phyloP scores from a whole-genome alignment of 2,888 invertebrate genomes.

The Hydropsyche betteni region DNA sequence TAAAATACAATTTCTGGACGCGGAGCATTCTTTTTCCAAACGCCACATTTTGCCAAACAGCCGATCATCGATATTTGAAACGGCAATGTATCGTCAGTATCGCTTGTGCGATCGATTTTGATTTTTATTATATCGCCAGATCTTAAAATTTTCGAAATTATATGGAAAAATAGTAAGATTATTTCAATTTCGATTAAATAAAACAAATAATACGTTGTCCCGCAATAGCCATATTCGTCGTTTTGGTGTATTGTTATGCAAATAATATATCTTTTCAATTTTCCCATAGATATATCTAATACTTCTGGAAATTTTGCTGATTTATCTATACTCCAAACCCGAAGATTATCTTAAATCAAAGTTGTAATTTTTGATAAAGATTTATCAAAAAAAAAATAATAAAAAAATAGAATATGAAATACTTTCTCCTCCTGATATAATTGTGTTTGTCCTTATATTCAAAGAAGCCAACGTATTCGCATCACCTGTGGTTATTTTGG shows the following conservation, averaged over 20 bases:
- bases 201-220: conserved; percentile 78
- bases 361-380: neutral
- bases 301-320: conserved; percentile 75
- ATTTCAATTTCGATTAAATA: neutral
- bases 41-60: conserved; percentile 72
- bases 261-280: conserved; percentile 78
- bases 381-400: conserved; percentile 7
- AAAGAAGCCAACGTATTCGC: conserved; percentile 69
- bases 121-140: conserved; percentile 69
- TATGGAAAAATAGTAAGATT: conserved; percentile 2
- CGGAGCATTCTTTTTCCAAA: conserved; percentile 63
- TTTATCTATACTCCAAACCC: conserved; percentile 78
- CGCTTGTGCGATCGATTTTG: conserved; percentile 64
- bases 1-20: conserved; percentile 69
- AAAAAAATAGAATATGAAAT: conserved; percentile 54
- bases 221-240: conserved; percentile 82
- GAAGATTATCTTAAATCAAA: conserved; percentile 66
- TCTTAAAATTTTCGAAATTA: conserved; percentile 54
- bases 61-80: conserved; percentile 70
- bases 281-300: conserved; percentile 79
- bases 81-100: conserved; percentile 59
- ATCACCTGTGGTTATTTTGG: conserved; percentile 77
- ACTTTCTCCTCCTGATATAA: conserved; percentile 79
- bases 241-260: conserved; percentile 75
- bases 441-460: conserved; percentile 69